Conservation (phyloP, 2,888 invertebrate genomes). For the Drosophila cognata region DNA sequence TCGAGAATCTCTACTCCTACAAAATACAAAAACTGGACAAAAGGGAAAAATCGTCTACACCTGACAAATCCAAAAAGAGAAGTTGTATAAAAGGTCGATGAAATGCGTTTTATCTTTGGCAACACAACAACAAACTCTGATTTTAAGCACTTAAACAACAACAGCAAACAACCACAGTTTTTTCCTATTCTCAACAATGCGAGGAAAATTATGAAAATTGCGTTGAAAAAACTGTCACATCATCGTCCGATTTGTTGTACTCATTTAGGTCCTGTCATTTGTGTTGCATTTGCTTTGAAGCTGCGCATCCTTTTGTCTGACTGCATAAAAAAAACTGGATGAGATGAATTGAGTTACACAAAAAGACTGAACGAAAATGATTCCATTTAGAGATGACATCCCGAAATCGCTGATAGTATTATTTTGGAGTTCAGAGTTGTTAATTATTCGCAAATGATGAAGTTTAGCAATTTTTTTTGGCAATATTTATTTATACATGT, state of each 20-base stretch:
- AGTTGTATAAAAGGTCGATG: slow-evolving; percentile 47
- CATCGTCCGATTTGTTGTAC: slow-evolving; percentile 56
- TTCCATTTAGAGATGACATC: slow-evolving; percentile 38
- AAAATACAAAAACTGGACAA: slow-evolving; percentile 10
- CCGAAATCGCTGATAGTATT: background rate
- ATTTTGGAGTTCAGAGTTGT: background rate
- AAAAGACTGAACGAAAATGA: slow-evolving; percentile 1
- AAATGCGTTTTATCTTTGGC: slow-evolving; percentile 75
- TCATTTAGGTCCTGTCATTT: slow-evolving; percentile 40
- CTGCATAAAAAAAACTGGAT: slow-evolving; percentile 2
- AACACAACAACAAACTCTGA: slow-evolving; percentile 68
- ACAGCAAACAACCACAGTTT: slow-evolving; percentile 32
- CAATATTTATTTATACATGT: background rate
- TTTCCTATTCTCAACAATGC: slow-evolving; percentile 44
- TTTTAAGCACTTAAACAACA: slow-evolving; percentile 71
- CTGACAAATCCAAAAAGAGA: slow-evolving; percentile 54
- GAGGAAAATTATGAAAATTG: slow-evolving; percentile 60
- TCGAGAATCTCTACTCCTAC: slow-evolving; percentile 9
- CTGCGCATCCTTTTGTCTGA: slow-evolving; percentile 55
- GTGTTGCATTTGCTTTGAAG: slow-evolving; percentile 73
- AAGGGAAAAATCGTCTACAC: slow-evolving; percentile 42
- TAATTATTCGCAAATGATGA: background rate
- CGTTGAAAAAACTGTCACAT: slow-evolving; percentile 76
- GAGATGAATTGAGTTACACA: slow-evolving; percentile 49
- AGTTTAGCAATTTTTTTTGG: too few species aligned